Conservation (phyloP, 2,888 invertebrate species). For the Perizoma flavofasciatum region DNA sequence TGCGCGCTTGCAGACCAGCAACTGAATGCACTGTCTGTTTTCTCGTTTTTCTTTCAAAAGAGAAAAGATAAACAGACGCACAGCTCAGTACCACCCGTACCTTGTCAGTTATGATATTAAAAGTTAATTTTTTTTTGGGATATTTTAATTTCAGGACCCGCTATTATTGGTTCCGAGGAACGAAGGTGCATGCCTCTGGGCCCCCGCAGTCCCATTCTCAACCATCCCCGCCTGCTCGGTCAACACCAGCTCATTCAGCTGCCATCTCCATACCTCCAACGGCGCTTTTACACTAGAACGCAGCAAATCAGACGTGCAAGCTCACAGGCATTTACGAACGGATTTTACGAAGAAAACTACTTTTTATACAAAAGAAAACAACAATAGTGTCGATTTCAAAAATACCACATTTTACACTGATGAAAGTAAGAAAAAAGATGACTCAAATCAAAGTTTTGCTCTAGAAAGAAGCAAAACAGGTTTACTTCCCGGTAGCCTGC, state of each 20-base stretch:
- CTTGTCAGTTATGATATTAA: no score
- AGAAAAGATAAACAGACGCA: no score
- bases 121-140: neutral
- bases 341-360: constrained; percentile 60
- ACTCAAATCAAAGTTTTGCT: constrained; percentile 51
- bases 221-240: constrained; percentile 71
- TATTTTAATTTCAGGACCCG: constrained; percentile 73
- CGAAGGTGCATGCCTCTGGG: constrained; percentile 82
- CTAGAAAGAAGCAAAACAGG: constrained; percentile 76
- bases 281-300: constrained; percentile 72
- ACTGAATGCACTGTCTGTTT: no score
- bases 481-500: constrained; percentile 54
- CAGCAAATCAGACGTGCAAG: constrained; percentile 75
- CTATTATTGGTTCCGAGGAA: constrained; percentile 85
- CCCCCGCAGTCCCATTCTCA: constrained; percentile 73
- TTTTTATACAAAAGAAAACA: constrained; percentile 63
- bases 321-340: constrained; percentile 59
- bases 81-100: no score
- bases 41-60: no score
- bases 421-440: constrained; percentile 39
- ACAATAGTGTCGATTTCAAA: constrained; percentile 54
- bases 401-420: constrained; percentile 69
- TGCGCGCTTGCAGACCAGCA: no score
- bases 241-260: constrained; percentile 72
- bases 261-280: constrained; percentile 71